Conservation (phyloP, 2,113 vertebrate genomes). For the Zingel zingel region DNA sequence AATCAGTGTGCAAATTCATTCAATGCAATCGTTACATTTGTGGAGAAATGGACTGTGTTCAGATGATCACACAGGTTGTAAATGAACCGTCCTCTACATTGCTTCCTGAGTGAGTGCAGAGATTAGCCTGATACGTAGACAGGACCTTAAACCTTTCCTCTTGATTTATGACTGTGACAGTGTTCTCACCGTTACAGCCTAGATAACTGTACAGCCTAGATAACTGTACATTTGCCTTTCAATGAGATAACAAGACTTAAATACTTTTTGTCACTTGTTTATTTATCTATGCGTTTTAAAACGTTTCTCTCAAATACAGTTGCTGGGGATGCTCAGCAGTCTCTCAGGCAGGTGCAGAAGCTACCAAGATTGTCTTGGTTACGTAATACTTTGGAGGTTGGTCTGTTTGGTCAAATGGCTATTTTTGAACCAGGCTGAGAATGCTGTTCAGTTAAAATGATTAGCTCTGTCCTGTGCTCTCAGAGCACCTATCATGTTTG, state of each 20-base stretch:
- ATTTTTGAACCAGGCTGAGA: constrained; percentile 50
- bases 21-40: not conserved
- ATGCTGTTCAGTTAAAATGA: constrained; percentile 46
- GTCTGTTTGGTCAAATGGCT: constrained; percentile 55
- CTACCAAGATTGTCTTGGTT: constrained; percentile 30
- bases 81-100: not conserved
- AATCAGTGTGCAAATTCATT: not conserved
- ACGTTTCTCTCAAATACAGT: not conserved
- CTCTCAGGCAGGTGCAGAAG: constrained; percentile 32
- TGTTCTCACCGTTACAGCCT: constrained; percentile 3
- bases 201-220: constrained; percentile 7
- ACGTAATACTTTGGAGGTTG: constrained; percentile 42
- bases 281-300: not conserved
- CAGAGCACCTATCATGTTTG: constrained; percentile 17
- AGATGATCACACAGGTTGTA: not conserved
- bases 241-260: not conserved
- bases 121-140: constrained; percentile 5
- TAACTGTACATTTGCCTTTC: constrained; percentile 11
- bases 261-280: not conserved
- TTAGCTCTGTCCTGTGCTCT: constrained; percentile 16
- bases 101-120: not conserved
- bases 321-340: not conserved
- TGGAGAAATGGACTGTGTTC: not conserved
- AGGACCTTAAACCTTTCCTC: constrained; percentile 46
- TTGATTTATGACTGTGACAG: constrained; percentile 41